A percentile compares a stretch with the other conserved stretches of the same genome.
phyloP scores from a whole-genome alignment of 30 jellyfish, hydroid and myxozoan genomes.

The Clytia hemisphaerica region DNA sequence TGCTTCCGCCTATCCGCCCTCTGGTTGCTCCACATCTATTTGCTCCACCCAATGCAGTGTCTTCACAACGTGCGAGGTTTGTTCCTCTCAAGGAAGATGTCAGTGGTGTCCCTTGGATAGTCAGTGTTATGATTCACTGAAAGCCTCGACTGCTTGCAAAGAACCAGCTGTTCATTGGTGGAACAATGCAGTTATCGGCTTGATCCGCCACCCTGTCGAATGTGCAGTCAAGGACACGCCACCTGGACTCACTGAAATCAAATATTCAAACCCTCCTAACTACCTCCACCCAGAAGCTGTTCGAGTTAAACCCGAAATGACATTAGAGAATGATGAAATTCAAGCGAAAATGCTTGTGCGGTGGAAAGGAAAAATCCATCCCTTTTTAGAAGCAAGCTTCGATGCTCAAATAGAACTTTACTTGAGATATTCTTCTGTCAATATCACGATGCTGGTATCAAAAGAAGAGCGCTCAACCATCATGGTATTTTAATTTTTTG shows the following conservation, averaged over 20 bases:
- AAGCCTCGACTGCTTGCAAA: not conserved
- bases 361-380: conserved; percentile 47
- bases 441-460: too few species aligned
- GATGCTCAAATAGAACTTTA: too few species aligned
- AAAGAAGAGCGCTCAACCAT: too few species aligned
- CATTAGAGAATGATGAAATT: not conserved
- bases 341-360: not conserved
- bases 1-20: conserved; percentile 30
- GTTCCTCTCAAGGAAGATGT: conserved; percentile 16
- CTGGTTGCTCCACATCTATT: conserved; percentile 20
- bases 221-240: conserved; percentile 39
- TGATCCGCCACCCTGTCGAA: conserved; percentile 12
- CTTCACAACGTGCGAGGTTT: conserved; percentile 50
- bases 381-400: too few species aligned
- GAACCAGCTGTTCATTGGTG: conserved; percentile 41
- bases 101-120: conserved; percentile 26
- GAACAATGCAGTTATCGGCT: conserved; percentile 28
- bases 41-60: conserved; percentile 49
- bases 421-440: too few species aligned
- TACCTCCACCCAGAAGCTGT: conserved; percentile 63
- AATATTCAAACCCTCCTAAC: conserved; percentile 35
- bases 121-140: not conserved
- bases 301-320: not conserved
- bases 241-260: conserved; percentile 48
- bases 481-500: too few species aligned